Percentiles rank a stretch among this genome's conserved stretches.
phyloP scores from a whole-genome alignment of 2,888 invertebrate species.

The Eupithecia exiguata region DNA sequence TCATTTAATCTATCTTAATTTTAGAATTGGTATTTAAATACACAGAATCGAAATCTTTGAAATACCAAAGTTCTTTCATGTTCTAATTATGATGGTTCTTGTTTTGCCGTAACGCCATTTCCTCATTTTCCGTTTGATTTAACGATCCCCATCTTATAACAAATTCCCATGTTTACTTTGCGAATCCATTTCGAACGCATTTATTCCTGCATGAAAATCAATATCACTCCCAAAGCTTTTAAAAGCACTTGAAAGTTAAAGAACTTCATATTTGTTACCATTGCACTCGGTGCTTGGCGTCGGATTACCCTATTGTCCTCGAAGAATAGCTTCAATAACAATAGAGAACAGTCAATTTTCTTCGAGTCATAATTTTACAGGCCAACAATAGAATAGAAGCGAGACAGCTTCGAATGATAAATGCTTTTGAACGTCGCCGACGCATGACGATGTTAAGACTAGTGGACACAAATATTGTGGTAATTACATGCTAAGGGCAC shows the following conservation, averaged over 20 bases:
- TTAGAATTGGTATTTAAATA: neutral
- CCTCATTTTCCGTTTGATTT: neutral
- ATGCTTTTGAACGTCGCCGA: conserved; percentile 20
- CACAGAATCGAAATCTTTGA: neutral
- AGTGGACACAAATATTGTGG: neutral
- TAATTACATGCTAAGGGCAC: neutral
- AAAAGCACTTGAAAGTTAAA: neutral
- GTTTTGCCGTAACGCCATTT: neutral
- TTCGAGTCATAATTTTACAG: conserved; percentile 24
- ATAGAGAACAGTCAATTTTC: conserved; percentile 24
- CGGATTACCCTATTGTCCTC: conserved; percentile 24
- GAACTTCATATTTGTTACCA: neutral
- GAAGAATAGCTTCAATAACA: conserved; percentile 27
- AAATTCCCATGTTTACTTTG: neutral
- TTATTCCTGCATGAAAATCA: neutral
- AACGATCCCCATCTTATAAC: neutral
- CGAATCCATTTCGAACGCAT: neutral
- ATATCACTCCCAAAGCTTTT: neutral
- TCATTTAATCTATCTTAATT: conserved; percentile 1
- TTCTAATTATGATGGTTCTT: neutral
- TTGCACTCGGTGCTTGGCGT: conserved; percentile 19
- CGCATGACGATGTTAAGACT: conserved; percentile 14
- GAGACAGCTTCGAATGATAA: conserved; percentile 30
- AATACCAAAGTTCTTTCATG: neutral
- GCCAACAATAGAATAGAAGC: conserved; percentile 30